phyloP scores from a whole-genome alignment of 2,888 invertebrate species.

The Macaria notata region DNA sequence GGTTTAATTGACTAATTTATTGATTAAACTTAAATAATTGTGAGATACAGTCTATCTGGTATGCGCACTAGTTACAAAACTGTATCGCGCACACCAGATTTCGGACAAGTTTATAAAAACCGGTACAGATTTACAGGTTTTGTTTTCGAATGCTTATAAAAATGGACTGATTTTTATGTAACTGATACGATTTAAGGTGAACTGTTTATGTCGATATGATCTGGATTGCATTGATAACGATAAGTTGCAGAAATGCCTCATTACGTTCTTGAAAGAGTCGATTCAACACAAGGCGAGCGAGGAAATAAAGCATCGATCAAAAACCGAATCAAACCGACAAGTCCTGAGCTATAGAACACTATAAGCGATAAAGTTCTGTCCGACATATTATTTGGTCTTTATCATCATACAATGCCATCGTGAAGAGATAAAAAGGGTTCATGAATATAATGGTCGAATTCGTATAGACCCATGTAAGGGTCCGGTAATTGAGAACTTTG shows the following conservation, averaged over 20 bases:
- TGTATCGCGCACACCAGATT: too few relatives aligned
- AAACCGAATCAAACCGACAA: constrained; percentile 16
- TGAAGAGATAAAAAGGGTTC: constrained; percentile 3
- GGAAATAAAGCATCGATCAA: constrained; percentile 17
- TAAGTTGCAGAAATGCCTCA: constrained; percentile 9
- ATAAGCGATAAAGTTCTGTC: constrained; percentile 11
- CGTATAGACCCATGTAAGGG: constrained; percentile 1
- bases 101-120: constrained; percentile 4
- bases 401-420: constrained; percentile 9
- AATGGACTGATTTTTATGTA: constrained; percentile 5
- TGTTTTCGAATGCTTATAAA: neutral
- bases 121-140: constrained; percentile 4
- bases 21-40: too few relatives aligned
- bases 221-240: constrained; percentile 14
- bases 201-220: constrained; percentile 9
- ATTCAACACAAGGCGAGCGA: constrained; percentile 19
- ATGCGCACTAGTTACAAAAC: too few relatives aligned
- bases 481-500: constrained; percentile 7
- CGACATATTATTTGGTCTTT: neutral
- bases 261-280: constrained; percentile 10
- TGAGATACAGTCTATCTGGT: too few relatives aligned
- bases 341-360: constrained; percentile 4
- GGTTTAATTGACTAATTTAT: too few relatives aligned
- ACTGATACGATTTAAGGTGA: neutral
- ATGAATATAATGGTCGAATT: constrained; percentile 7